Evolutionary conservation across 2,113 vertebrate genomes (phyloP), one percentile per base, ranked within the genome.

Genomic region (Atherinomorus stipes): DNA sequence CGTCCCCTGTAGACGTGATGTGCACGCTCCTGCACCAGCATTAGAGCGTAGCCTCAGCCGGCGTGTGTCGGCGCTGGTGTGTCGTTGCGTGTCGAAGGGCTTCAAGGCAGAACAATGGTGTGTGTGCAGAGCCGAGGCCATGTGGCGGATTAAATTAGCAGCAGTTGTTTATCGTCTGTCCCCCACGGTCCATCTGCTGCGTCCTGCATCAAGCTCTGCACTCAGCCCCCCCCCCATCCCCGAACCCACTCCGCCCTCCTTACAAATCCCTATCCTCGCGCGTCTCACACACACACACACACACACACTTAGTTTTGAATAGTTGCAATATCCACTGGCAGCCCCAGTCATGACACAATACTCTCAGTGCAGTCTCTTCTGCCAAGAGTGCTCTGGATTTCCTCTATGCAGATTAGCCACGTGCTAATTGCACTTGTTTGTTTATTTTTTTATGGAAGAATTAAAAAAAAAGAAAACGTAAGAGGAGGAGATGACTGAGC

Each of bases 381-480:
- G 95, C 94, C 95, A 96, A 91, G 92, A 92, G 90, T 52, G 89
- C 89, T 67, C 91, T 93, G 94, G 92, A 93, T 95, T 95, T 93
- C 93, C 90, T 94, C 92, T 95, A 97, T 98, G 96, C 95, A 98
- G 96, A 98, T 99, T 94, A 98, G 97, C 96, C 97, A 96, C 94
- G 96, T 98, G 97, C 95, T 96, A 94, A 96, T 96, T 91, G 86
- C n/a, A n/a, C n/a, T n/a, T 86, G 71, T 69, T 95, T 90, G 94
- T 94, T 95, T 95, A 81, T 95, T 95, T 40, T 74, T 81, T 69
- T 64, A 64, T 76, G 83, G 61, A 65, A 75, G 64, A 61, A 64
- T 45, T 57, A 26, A 25, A 2, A 42, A 72, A 78, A 78, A 58
- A 34, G 62, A 11, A 59, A 56, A 65, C 72, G 80, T 72, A 67